These are phyloP conservation scores for Strix uralensis DNA, from an alignment of 2,113 vertebrate species.

Conservation along the genomic window DNA sequence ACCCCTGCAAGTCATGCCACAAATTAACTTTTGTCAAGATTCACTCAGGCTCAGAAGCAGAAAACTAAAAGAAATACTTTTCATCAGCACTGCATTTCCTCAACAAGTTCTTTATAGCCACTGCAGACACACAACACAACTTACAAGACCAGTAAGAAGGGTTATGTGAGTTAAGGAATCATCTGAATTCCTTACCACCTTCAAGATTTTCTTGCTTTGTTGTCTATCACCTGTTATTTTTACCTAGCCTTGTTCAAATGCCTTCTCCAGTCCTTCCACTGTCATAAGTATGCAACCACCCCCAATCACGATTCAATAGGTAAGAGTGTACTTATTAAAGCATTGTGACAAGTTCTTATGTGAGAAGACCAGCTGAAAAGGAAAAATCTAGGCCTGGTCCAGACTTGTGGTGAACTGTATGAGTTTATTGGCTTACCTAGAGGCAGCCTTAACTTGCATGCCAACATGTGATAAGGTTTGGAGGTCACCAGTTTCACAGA, in stretches of 20 bases:
- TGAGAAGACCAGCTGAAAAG: neutral
- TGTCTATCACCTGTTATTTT: neutral
- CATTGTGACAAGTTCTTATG: fast-evolving
- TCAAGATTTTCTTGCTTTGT: neutral
- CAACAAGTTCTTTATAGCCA: neutral
- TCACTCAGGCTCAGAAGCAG: neutral
- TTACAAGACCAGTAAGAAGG: neutral
- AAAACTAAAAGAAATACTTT: neutral
- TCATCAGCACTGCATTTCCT: neutral
- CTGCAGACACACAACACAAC: neutral
- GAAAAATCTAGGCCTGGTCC: neutral
- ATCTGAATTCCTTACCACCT: neutral
- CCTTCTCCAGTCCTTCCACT: neutral
- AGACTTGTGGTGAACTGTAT: neutral
- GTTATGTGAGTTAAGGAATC: neutral
- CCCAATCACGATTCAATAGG: neutral
- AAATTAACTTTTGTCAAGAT: neutral
- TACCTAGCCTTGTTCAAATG: neutral
- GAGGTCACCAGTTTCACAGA: neutral
- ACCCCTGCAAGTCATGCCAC: neutral
- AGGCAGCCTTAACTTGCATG: neutral
- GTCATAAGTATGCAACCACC: neutral
- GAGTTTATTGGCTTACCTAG: neutral
- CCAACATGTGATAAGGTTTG: neutral
- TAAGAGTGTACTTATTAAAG: neutral